These are phyloP conservation scores for Tachysurus fulvidraco DNA, from an alignment of 2,113 vertebrate species.

Conservation along the genomic window DNA sequence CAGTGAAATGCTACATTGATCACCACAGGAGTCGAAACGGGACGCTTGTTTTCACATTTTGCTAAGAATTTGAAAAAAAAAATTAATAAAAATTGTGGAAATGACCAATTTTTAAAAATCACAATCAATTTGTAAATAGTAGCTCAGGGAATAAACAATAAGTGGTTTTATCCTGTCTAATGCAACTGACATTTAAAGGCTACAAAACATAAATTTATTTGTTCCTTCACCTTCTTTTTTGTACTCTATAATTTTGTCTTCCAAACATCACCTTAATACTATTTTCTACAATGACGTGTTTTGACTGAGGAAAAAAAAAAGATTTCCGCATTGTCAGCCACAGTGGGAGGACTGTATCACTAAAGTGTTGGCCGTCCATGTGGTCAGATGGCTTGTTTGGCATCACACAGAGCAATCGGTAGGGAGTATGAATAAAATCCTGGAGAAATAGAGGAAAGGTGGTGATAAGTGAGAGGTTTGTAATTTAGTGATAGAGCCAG, in stretches of 20 bases:
- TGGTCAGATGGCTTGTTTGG: not conserved
- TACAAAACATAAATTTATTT: not conserved
- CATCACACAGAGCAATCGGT: not conserved
- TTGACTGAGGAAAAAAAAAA: constrained; percentile 19
- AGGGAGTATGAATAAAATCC: not conserved
- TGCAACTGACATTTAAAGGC: not conserved
- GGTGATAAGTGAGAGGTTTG: not conserved
- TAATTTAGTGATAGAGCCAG: not conserved
- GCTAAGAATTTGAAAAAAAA: not conserved
- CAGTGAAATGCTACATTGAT: constrained; percentile 3
- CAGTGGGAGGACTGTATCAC: not conserved
- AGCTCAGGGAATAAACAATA: not conserved
- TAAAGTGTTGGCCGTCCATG: not conserved
- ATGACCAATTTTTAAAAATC: not conserved
- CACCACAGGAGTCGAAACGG: not conserved
- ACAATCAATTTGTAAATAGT: constrained; percentile 14
- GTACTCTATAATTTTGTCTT: not conserved
- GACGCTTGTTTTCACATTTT: not conserved
- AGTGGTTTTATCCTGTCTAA: not conserved
- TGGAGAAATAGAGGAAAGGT: not conserved
- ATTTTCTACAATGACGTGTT: not conserved
- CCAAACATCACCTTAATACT: not conserved
- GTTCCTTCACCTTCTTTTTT: not conserved
- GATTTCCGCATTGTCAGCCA: constrained; percentile 25
- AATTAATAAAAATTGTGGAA: constrained; percentile 5